Evolutionary conservation across 2,797 vertebrate genomes (phyloP), one percentile per base, ranked within the genome.

Genomic region (Lithobates pipiens): DNA sequence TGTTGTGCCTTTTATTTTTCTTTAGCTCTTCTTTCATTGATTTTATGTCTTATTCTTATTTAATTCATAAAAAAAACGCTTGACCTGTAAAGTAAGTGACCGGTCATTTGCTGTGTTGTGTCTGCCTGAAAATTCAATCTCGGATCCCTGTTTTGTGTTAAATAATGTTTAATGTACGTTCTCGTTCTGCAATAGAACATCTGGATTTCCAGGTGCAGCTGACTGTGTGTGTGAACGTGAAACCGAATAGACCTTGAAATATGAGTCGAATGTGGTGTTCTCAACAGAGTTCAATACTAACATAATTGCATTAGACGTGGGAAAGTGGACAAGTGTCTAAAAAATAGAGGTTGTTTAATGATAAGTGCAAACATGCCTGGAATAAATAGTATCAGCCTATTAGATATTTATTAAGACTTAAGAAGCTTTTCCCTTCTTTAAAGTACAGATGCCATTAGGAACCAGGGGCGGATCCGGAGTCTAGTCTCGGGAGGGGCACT

Each of bases 171-270:
- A 77, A 68, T 46, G 9, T 23, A 13, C 25, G 13, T 50, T 67
- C 27, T 79, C 50, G 21, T 32, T 32, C 65, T 32, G 25, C 77
- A 50, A 29, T n/a, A 27, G 34, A 80, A 80, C 67, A 80, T 80
- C 77, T 80, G 77, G 39, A 80, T 54, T 69, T 34, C 15, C 67
- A 70, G 77, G 77, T 54, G 77, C 77, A 32, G 77, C 18, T 29
- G 63, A n/a, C 27, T 78, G 34, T 78, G 44, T 57, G 67, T 80
- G 77, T 70, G 42, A 70, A 70, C 0, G 67, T 29, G 77, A 69
- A 79, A 69, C n/a, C 16, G 25, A 69, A 79, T 69, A 29, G 25
- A 79, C 39, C 42, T 65, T 80, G 77, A 80, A 80, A 80, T 44
- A 46, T 54, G 18, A 70, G 77, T 16, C 34, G 10, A 69, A 70